phyloP scores from a whole-genome alignment of 2,797 vertebrate species.

The Cyprinella venusta region DNA sequence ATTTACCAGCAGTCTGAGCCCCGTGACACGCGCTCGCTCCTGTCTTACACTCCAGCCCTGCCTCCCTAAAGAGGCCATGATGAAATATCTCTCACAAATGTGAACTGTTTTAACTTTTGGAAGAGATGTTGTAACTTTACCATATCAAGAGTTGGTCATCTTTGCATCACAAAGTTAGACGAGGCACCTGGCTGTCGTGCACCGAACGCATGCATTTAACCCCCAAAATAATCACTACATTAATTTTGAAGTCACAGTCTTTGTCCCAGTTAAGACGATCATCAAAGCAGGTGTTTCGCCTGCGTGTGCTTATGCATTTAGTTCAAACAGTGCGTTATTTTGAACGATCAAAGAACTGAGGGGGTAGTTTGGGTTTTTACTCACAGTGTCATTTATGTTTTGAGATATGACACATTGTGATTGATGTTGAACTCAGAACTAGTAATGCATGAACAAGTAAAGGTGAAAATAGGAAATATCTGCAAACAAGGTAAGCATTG shows the following conservation, averaged over 20 bases:
- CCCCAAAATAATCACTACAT: not conserved
- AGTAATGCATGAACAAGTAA: not conserved
- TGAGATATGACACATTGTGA: constrained; percentile 47
- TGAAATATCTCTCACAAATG: constrained; percentile 60
- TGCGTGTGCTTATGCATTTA: constrained; percentile 19
- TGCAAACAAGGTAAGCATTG: not conserved
- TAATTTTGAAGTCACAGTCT: not conserved
- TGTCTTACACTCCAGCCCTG: constrained; percentile 55
- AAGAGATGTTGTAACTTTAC: constrained; percentile 48
- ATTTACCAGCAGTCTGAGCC: constrained; percentile 60
- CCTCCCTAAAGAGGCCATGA: constrained; percentile 58
- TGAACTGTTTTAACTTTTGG: constrained; percentile 53
- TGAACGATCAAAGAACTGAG: constrained; percentile 52
- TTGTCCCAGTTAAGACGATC: constrained; percentile 17
- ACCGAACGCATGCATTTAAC: not conserved
- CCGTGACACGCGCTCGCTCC: constrained; percentile 38
- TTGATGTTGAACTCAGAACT: constrained; percentile 40
- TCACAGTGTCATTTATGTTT: constrained; percentile 57
- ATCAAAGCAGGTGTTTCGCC: constrained; percentile 11
- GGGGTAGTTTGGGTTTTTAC: constrained; percentile 55
- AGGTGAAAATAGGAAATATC: constrained; percentile 14
- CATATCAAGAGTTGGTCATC: constrained; percentile 40
- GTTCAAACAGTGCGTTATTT: constrained; percentile 47
- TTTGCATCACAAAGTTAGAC: constrained; percentile 40
- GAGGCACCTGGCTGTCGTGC: not conserved